A percentile compares a stretch with the other conserved stretches of the same genome.
phyloP scores from a whole-genome alignment of 2,888 invertebrate genomes.

The Beris morrisii region DNA sequence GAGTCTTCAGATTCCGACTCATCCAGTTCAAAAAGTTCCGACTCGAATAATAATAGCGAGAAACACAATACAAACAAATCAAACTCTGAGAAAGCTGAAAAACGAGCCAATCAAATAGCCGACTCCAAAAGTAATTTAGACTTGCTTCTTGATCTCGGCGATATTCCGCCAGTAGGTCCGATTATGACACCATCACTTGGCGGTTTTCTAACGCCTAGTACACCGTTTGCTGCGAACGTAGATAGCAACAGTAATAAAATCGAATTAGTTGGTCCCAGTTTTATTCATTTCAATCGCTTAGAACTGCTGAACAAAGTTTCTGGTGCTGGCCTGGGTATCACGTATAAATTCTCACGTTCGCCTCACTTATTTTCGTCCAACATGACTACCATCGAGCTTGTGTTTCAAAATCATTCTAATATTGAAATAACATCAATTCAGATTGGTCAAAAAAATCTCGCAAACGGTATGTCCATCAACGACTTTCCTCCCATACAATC shows the following conservation, averaged over 20 bases:
- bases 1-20: conserved; percentile 36
- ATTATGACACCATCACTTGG: conserved; percentile 80
- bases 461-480: conserved; percentile 72
- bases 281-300: conserved; percentile 61
- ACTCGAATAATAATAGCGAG: conserved; percentile 42
- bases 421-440: conserved; percentile 59
- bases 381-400: conserved; percentile 81
- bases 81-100: conserved; percentile 40
- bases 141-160: conserved; percentile 79
- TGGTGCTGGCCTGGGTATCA: conserved; percentile 67
- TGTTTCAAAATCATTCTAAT: conserved; percentile 71
- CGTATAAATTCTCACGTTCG: conserved; percentile 72
- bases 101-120: conserved; percentile 23
- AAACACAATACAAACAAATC: conserved; percentile 48
- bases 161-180: conserved; percentile 67
- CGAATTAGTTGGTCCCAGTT: conserved; percentile 63
- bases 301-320: conserved; percentile 74
- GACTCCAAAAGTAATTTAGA: conserved; percentile 71
- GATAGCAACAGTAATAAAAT: conserved; percentile 51
- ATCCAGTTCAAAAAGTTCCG: conserved; percentile 48
- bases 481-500: conserved; percentile 71
- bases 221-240: conserved; percentile 35
- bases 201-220: conserved; percentile 71
- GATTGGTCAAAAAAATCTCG: conserved; percentile 63
- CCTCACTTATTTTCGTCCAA: conserved; percentile 79